Evolutionary conservation across 2,113 vertebrate species (phyloP), one percentile per base, ranked within the genome.

Genomic region (Austrofundulus limnaeus): DNA sequence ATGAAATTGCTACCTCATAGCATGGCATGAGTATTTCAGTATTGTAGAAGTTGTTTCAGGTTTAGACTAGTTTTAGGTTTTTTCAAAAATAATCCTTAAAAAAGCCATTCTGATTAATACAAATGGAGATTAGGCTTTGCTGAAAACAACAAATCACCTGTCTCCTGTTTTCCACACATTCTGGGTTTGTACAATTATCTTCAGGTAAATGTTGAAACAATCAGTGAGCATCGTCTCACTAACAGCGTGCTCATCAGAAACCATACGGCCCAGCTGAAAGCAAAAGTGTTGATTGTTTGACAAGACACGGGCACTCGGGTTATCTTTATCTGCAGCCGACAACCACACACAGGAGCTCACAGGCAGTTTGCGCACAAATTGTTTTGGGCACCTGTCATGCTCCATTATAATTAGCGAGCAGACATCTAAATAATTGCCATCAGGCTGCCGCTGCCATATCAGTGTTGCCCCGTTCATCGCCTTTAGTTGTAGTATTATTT

Each of bases 321-420:
- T 87, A 87, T 89, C 84, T 89, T 89, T 85, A 83, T 87, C 84
- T 59, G 45, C 6, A 78, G 80, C 78, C 54, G 34, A 67, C 77
- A 72, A 70, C 65, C 79, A 59, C 77, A 71, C 65, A 38, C 80
- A 53, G 75, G 69, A 75, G 76, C 81, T 87, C 78, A 85, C 77
- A 78, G 85, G 83, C 86, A 72, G 72, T 74, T 79, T 82, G 74
- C 64, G 23, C 75, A 81, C 80, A 82, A 75, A 87, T 87, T 69
- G 78, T 88, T 90, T 74, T 77, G 74, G 83, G 89, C 90, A 91
- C 85, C 89, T 90, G 88, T 90, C 90, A 88, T 66, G 84, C 79
- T 66, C 56, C 48, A 83, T 91, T 89, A 85, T 86, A 91, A 92
- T 90, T 90, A 92, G 80, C 75, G 69, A 78, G 66, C 55, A 78